Percentiles rank a stretch among this genome's conserved stretches.
Conservation (phyloP, 2,797 vertebrate genomes). For the Hipposideros larvatus region DNA sequence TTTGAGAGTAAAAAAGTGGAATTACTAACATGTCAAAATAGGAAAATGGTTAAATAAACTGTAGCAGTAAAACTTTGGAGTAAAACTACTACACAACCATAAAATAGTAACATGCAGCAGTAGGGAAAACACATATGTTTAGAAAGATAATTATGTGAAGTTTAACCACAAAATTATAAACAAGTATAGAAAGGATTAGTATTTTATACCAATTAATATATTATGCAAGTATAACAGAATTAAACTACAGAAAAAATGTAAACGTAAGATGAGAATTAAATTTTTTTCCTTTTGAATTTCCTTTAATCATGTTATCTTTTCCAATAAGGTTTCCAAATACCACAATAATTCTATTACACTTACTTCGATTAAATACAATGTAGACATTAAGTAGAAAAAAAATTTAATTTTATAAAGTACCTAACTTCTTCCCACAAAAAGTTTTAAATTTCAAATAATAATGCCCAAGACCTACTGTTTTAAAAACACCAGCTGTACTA, state of each 20-base stretch:
- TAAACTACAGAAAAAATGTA: slow-evolving; percentile 47
- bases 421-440: slow-evolving; percentile 18
- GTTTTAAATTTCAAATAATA: slow-evolving; percentile 59
- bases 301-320: slow-evolving; percentile 13
- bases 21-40: slow-evolving; percentile 46
- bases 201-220: not conserved
- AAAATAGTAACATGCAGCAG: not conserved
- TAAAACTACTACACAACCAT: not conserved
- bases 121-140: not conserved
- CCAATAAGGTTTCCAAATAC: not conserved
- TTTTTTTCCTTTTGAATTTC: not conserved
- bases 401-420: not conserved
- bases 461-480: slow-evolving; percentile 60
- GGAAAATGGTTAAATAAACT: not conserved
- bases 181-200: not conserved
- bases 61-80: not conserved
- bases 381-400: not conserved
- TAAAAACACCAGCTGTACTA: not conserved
- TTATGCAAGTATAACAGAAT: not conserved
- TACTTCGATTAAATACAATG: slow-evolving; percentile 13
- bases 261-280: not conserved
- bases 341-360: not conserved
- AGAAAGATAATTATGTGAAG: slow-evolving; percentile 4
- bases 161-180: not conserved
- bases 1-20: not conserved